Evolutionary conservation across 2,888 invertebrate genomes (phyloP), one percentile per base, ranked within the genome.

Genomic region (Chrysodeixis includens): DNA sequence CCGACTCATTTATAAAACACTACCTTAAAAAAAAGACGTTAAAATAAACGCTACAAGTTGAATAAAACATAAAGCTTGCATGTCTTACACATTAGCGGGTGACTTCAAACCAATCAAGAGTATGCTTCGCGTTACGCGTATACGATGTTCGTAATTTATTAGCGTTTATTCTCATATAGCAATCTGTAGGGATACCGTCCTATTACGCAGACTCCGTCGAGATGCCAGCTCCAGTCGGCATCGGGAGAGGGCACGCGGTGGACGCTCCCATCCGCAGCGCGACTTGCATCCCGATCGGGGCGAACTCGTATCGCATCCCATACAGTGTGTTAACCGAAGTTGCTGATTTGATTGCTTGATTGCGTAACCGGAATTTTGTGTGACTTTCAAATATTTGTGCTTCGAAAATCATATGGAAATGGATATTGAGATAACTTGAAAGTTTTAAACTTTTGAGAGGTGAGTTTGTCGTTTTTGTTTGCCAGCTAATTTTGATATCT

Each of bases 181-280:
- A 93, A 93, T 93, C 93, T 94, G 93, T 93, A 92, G 93, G 92
- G 93, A 94, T 93, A 88, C 88, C 88, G 92, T 90, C 86, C 93
- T 88, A 94, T 92, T 94, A 95, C 95, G 95, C 95, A 95, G 95
- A 94, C 95, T 94, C 95, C 93, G 92, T 84, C 72, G 90, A 92
- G 93, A 93, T 93, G 90, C 88, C 89, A 88, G 91, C 90, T 92
- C 91, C 93, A 95, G 94, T 95, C 90, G 89, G 90, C 88, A 86
- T 83, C 90, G 88, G 88, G 91, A 90, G 87, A 84, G 89, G 86
- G 90, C 82, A 88, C 88, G 87, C 82, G 83, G 65, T 88, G 87
- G 93, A 88, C 93, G 93, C 87, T 88, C 90, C 86, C 78, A 81
- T 78, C 78, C 78, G 67, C 60, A 67, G 64, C 71, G 78, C 78